These are phyloP conservation scores for Melitaea cinxia DNA, from an alignment of 1,140 invertebrate species.

Conservation along the genomic window DNA sequence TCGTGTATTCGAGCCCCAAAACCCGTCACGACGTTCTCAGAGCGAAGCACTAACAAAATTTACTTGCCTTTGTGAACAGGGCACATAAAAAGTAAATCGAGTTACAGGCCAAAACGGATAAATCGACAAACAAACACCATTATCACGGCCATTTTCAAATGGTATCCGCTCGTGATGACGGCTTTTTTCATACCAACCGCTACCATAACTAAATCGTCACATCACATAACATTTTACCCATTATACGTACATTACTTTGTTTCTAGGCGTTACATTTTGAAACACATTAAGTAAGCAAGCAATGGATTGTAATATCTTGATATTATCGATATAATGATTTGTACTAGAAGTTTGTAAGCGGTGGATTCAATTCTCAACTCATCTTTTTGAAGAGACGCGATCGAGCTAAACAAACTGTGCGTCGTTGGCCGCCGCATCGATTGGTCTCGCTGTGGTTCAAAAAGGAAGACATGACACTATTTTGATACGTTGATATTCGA, in stretches of 20 bases:
- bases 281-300: slow-evolving; percentile 9
- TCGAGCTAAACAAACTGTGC: slow-evolving; percentile 74
- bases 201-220: slow-evolving; percentile 9
- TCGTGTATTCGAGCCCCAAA: slow-evolving; percentile 42
- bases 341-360: slow-evolving; percentile 19
- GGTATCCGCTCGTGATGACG: slow-evolving; percentile 74
- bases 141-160: slow-evolving; percentile 74
- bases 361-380: slow-evolving; percentile 72
- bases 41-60: slow-evolving; percentile 72
- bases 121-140: slow-evolving; percentile 79
- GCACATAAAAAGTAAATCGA: slow-evolving; percentile 80
- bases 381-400: slow-evolving; percentile 71
- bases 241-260: slow-evolving; percentile 41
- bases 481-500: slow-evolving; percentile 36
- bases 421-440: slow-evolving; percentile 65
- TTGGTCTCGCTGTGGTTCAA: slow-evolving; percentile 59
- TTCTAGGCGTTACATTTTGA: not conserved
- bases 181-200: slow-evolving; percentile 67
- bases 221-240: slow-evolving; percentile 4
- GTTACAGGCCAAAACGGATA: slow-evolving; percentile 77
- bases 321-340: not conserved
- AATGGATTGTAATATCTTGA: slow-evolving; percentile 33
- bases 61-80: slow-evolving; percentile 63
- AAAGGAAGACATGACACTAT: slow-evolving; percentile 54
- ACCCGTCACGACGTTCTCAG: slow-evolving; percentile 55